Evolutionary conservation across 2,797 vertebrate genomes (phyloP), one percentile per base, ranked within the genome.

Genomic region (Chelidonichthys spinosus): DNA sequence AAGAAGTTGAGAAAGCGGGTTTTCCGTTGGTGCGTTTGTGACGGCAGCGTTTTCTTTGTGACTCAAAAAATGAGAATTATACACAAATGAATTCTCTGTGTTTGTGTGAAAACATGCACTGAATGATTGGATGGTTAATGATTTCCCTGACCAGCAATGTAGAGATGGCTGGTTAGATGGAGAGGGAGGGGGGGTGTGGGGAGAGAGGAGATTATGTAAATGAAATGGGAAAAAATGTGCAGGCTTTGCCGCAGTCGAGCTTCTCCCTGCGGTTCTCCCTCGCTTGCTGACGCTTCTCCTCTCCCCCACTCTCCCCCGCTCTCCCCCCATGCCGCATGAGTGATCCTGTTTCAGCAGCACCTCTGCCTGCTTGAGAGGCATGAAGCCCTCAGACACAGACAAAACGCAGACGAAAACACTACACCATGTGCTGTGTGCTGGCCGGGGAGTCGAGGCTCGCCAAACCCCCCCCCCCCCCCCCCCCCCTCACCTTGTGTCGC

Each of bases 271-370:
- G 85, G 83, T 78, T 79, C 79, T 83, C 75, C 74, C 81, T 84
- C 33, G 2, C 69, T 60, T 2, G 35, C 73, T 85, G 72, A 58
- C 35, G 65, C 72, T 78, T 73, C 50, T 71, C 64, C 64, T 74
- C 47, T 53, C 52, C 25, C 25, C 25, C 25, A 25, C 42, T 56
- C 75, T 58, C 58, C 66, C 69, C 81, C 58, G n/a, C 76, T 81
- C 74, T 79, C 69, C 77, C 72, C 62, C 68, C 11, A 53, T 90
- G 84, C 81, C 63, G 79, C 88, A 85, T 92, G 87, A 90, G 85
- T 86, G 85, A 90, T 91, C 87, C 82, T 87, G 83, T 91, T 84
- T 87, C 86, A 84, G 86, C 78, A 71, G 80, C 84, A 78, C 81
- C 84, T 71, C 83, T 75, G 82, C 61, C 81, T 83, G 86, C 74